Evolutionary conservation across 1,140 invertebrate genomes (phyloP).

Genomic region (Caerostris darwini): DNA sequence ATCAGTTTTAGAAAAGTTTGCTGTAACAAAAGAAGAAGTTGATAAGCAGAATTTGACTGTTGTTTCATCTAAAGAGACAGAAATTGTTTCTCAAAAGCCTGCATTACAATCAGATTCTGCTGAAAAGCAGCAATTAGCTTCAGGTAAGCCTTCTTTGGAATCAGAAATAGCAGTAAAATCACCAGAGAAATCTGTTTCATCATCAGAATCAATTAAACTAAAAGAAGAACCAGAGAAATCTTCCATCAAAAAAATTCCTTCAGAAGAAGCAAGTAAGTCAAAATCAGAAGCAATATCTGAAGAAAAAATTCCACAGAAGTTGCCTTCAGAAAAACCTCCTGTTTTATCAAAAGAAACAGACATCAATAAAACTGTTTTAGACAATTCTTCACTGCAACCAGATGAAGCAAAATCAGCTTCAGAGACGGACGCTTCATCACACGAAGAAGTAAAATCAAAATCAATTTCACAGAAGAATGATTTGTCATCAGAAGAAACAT

Average conservation of each 20-base stretch:
- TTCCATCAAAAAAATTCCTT: neutral
- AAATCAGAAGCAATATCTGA: neutral
- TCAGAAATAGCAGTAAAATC: neutral
- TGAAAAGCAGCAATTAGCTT: neutral
- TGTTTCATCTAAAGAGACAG: neutral
- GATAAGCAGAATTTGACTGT: neutral
- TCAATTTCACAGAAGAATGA: neutral
- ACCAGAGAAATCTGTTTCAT: neutral
- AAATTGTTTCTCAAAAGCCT: neutral
- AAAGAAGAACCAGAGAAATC: neutral
- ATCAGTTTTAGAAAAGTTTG: neutral
- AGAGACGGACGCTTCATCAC: neutral
- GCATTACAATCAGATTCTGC: neutral
- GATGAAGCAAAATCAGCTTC: neutral
- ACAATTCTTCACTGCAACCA: no score
- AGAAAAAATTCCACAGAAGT: neutral
- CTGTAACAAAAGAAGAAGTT: neutral
- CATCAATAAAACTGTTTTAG: no score
- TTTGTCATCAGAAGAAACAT: neutral
- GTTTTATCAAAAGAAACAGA: neutral
- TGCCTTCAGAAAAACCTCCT: neutral
- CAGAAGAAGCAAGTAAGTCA: neutral
- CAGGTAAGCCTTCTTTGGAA: neutral
- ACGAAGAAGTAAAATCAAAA: neutral
- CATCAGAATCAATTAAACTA: neutral